Evolutionary conservation across 2,888 invertebrate species (phyloP).

Genomic region (Alcis repandata): DNA sequence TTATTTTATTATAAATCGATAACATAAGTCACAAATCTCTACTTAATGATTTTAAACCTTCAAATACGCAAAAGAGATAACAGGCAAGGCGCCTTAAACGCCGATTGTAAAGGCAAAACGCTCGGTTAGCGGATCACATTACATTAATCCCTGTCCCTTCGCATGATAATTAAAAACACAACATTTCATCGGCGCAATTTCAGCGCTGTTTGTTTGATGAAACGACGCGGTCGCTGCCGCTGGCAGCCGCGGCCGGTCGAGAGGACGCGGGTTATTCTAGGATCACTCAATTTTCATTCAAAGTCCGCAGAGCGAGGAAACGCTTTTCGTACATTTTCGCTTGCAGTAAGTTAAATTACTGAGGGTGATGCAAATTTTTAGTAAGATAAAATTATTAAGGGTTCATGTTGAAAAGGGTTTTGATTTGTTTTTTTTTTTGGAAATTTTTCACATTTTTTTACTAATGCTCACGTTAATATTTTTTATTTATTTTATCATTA

Average conservation of each 20-base stretch:
- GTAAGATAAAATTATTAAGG: no score
- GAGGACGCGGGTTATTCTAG: slow-evolving; percentile 33
- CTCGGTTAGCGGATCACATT: slow-evolving; percentile 64
- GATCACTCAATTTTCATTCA: slow-evolving; percentile 39
- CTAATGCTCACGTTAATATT: no score
- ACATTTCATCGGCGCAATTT: slow-evolving; percentile 59
- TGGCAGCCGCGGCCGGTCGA: slow-evolving; percentile 37
- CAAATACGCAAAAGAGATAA: no score
- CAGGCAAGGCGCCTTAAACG: no score
- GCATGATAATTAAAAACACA: slow-evolving; percentile 70
- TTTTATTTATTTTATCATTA: no score
- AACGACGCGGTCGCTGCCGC: slow-evolving; percentile 52
- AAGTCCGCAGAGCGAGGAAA: slow-evolving; percentile 16
- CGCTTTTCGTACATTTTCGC: slow-evolving; percentile 7
- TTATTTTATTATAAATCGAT: no score
- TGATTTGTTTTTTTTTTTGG: no score
- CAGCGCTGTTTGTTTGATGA: slow-evolving; percentile 55
- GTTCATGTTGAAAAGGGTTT: no score
- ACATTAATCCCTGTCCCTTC: slow-evolving; percentile 59
- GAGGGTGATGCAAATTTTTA: no score
- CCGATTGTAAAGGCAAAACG: slow-evolving; percentile 55
- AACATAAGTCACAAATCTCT: no score
- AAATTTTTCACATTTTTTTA: no score
- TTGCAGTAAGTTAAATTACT: not conserved
- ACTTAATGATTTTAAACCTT: no score